Evolutionary conservation across 2,797 vertebrate species (phyloP), one percentile per base, ranked within the genome.

Genomic region (Sparus aurata): DNA sequence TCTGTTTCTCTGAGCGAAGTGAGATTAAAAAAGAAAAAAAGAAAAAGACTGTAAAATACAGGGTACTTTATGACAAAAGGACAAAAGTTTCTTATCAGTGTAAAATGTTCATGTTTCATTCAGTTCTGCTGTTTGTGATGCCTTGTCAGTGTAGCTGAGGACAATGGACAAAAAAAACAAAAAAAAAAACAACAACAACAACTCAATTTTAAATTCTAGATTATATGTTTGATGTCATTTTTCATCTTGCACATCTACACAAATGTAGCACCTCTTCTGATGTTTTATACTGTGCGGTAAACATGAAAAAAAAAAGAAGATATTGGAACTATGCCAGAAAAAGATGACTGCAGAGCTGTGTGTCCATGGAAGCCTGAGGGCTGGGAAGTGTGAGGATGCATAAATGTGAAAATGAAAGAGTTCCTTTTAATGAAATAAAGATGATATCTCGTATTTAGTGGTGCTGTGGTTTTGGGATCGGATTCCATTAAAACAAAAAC

Each of bases 201-300:
- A 79, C 8, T 69, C 63, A 87, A 73, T 72, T 79, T 84, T 23
- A 69, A 79, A 75, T 70, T 71, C 41, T 77, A 23, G 46, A 55
- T n/a, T 81, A 67, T 63, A 72, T 83, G 84, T 89, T 90, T 85
- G 77, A 86, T 65, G 79, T 71, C 47, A 69, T 75, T 85, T 86
- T 82, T 79, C 85, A 84, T 87, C 82, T 87, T 87, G 71, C 86
- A 87, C 83, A 92, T 84, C 86, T 79, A 90, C 81, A 85, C 86
- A 84, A 85, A 88, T 75, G 82, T 89, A 88, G 86, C 80, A 69
- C 55, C 61, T 85, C 64, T 61, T 73, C 58, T 81, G 68, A 88
- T 66, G 82, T 89, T 92, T 93, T 88, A 86, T 93, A 93, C 79
- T 79, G 84, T 87, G 79, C 62, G 62, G 83, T 88, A 73, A 87